Base-by-base conservation (phyloP, 2,797 vertebrate genomes). In the Zenarchopterus dispar region DNA sequence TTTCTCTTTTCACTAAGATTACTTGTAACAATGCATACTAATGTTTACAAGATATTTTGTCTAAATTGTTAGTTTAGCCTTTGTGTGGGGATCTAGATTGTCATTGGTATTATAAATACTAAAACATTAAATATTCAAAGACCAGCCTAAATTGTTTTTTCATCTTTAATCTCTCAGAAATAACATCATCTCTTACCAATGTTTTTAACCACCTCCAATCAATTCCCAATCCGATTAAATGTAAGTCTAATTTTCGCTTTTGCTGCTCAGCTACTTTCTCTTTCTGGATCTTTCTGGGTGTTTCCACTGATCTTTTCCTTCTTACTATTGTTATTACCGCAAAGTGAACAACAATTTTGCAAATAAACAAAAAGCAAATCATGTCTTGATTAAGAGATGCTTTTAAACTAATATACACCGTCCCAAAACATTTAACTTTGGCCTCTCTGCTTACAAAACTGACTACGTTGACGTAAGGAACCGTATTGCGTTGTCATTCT, bases 261-360 rank as follows among this genome's bases (percentile, higher is more conserved):
- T 39, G 48, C 23, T 68, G 3, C 43, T 51, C 18, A 7, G 28
- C 4, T 33, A 16, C 23, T 46, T 16, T 61, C 56, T 48, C 9
- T 28, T 42, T 75, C 23, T 21, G n/a, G 31, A 16, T 56, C 36
- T 52, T 72, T 89, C 80, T 63, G 56, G 80, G 6, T 59, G 50
- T 81, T 84, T 85, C 75, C 51, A 77, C 24, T 21, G 49, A 17
- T 57, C 1, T 24, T n/a, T 51, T 46, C 19, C 13, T 47, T 55
- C 9, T 36, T 13, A 13, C 3, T 36, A 5, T 36, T 11, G 33
- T 11, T 36, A 36, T 36, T 5, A 36, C 13, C 4, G 4, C 2
- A 13, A 10, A 36, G 33, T 36, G 17, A 19, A 31, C 9, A 8
- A 31, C 26, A 4, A 36, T 5, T 18, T 5, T 8, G 7, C 1